Evolutionary conservation across 2,113 vertebrate species (phyloP), one percentile per base, ranked within the genome.

Genomic region (Silurus asotus): DNA sequence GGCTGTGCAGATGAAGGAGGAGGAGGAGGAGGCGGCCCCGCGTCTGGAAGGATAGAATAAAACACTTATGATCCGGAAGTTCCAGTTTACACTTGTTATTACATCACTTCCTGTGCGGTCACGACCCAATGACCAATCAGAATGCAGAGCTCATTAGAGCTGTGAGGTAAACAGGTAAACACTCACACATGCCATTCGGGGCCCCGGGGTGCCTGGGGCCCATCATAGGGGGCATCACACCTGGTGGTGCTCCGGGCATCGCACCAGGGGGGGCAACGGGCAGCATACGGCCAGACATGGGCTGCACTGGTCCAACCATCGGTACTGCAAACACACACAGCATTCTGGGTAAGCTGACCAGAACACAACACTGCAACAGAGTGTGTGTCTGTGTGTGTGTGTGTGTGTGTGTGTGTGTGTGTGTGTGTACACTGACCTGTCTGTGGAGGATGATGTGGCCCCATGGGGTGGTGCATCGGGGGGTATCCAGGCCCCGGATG

Each of bases 131-230:
- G 25, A 28, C 4, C 53, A 79, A 59, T 58, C 25, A 37, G 6
- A 37, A 4, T 0, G 3, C 77, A 37, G 58, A 0, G 7, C 1
- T 8, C 80, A 8, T 11, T 0, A 20, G 78, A 2, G 5, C 17
- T 20, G 45, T 51, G 23, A 15, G 2, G 48, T 56, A 65, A 15
- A 23, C 6, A 55, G n/a, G 70, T 37, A 62, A 17, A 28, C 87
- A 96, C 97, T 97, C 91, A 99, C 97, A 98, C 97, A 98, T 96
- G 93, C 97, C 97, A 0, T 98, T 98, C 2, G 96, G 96, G 0
- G 97, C 94, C 74, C 97, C 96, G 0, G 96, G 94, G 85, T 96
- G 96, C 0, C 96, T 95, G 7, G 97, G 95, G 58, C 97, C 97
- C 48, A 97, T 92, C 74, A 97, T 95, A 3, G 96, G 92, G 0